Percentiles rank a stretch among this genome's conserved stretches.
These are phyloP conservation scores for Burhinus oedicnemus DNA, from an alignment of 2,113 vertebrate species.

Conservation along the genomic window DNA sequence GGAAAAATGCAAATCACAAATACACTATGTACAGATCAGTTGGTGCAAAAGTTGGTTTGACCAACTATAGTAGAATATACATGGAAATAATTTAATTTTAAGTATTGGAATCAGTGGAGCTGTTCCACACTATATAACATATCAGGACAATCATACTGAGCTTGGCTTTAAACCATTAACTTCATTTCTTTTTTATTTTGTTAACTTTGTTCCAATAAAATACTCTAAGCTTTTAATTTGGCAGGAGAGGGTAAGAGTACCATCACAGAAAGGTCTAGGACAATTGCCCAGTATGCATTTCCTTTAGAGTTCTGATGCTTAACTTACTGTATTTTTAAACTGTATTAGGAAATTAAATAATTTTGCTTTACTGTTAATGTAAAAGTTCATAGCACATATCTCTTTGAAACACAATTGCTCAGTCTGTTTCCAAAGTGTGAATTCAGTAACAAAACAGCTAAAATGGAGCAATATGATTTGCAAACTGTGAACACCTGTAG, in stretches of 20 bases:
- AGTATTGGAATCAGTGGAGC: not conserved
- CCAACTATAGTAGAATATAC: not conserved
- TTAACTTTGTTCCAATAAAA: not conserved
- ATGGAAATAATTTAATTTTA: not conserved
- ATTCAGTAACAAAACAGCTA: not conserved
- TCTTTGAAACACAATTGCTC: not conserved
- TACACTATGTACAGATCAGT: fast-evolving
- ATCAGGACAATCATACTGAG: not conserved
- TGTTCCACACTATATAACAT: not conserved
- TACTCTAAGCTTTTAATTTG: not conserved
- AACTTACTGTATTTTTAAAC: not conserved
- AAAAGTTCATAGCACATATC: not conserved
- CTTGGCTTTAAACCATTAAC: not conserved
- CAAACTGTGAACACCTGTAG: not conserved
- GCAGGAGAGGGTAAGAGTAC: not conserved
- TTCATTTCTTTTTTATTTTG: not conserved
- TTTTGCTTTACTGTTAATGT: not conserved
- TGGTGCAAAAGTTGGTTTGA: not conserved
- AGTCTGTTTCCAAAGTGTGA: not conserved
- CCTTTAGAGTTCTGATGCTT: not conserved
- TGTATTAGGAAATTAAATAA: not conserved
- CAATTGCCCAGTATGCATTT: not conserved
- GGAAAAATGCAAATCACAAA: not conserved
- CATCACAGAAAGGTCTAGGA: not conserved
- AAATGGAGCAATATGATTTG: not conserved